Conservation (phyloP, 2,797 vertebrate genomes). For the Mastacembelus armatus region DNA sequence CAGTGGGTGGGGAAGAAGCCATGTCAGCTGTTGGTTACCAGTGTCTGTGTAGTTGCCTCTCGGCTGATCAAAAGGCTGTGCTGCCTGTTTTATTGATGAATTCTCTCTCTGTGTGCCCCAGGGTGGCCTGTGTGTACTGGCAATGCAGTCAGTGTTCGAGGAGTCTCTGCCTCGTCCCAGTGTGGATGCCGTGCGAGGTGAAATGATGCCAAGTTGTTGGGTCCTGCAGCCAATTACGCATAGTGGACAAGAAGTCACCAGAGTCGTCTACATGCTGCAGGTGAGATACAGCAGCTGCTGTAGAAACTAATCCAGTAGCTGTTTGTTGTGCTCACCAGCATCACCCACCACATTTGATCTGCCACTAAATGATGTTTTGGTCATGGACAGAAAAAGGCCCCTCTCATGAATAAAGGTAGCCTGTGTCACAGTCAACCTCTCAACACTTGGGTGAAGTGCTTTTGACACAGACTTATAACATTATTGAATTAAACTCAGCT, state of each 20-base stretch:
- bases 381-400: not conserved
- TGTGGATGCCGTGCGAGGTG: conserved; percentile 89
- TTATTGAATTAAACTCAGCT: not conserved
- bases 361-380: conserved; percentile 1
- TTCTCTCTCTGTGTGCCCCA: conserved; percentile 58
- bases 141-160: conserved; percentile 94
- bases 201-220: conserved; percentile 97
- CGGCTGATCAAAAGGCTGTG: conserved; percentile 45
- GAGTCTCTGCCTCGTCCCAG: conserved; percentile 91
- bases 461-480: too few relatives aligned
- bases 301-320: not conserved
- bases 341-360: not conserved
- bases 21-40: conserved; percentile 39
- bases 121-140: conserved; percentile 88
- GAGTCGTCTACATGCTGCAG: conserved; percentile 92
- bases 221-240: conserved; percentile 88
- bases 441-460: too few relatives aligned
- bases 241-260: conserved; percentile 87
- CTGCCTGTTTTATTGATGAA: conserved; percentile 49
- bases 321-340: not conserved
- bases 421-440: too few relatives aligned
- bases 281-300: conserved; percentile 75
- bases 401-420: not conserved
- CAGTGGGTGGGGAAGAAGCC: conserved; percentile 26
- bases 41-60: conserved; percentile 34